phyloP scores from a whole-genome alignment of 37 sponge, comb jelly and placozoan species.

The Crambe crambe region DNA sequence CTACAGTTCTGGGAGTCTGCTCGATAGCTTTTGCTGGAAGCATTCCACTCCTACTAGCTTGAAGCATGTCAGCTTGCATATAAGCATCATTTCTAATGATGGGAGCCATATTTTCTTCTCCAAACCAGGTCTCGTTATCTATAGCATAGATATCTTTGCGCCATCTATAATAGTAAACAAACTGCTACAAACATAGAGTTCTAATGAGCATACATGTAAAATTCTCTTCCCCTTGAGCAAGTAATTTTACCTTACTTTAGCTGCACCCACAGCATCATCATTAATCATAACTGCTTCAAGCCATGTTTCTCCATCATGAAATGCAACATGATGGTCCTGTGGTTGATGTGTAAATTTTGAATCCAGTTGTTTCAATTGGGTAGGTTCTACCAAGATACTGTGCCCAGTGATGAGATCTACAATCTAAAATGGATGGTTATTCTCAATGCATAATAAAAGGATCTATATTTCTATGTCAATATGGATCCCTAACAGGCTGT shows the following conservation, averaged over 20 bases:
- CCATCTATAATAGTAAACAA: too few species aligned
- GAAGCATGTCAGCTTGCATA: background rate
- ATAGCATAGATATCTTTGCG: background rate
- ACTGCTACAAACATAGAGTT: too few species aligned
- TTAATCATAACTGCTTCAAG: conserved; percentile 20
- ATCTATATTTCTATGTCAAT: too few species aligned
- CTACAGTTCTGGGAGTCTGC: conserved; percentile 15
- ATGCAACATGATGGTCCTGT: conserved; percentile 25
- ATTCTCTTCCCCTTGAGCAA: too few species aligned
- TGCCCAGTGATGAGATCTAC: conserved; percentile 5
- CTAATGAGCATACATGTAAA: too few species aligned
- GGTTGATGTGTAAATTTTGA: background rate
- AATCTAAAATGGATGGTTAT: conserved; percentile 12
- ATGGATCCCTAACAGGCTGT: too few species aligned
- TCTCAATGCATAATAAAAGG: too few species aligned
- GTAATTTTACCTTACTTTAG: conserved; percentile 16
- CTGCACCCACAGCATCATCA: conserved; percentile 9
- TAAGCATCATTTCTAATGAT: conserved; percentile 36
- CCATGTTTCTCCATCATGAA: conserved; percentile 38
- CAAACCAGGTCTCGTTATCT: conserved; percentile 49
- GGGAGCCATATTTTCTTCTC: conserved; percentile 15
- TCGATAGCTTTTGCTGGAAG: conserved; percentile 22
- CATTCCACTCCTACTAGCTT: conserved; percentile 42
- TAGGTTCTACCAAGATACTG: conserved; percentile 24
- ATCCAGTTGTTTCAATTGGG: conserved; percentile 20